Evolutionary conservation across 92 coral and sea anemone genomes (phyloP), one percentile per base, ranked within the genome.

Genomic region (Porites divaricata): DNA sequence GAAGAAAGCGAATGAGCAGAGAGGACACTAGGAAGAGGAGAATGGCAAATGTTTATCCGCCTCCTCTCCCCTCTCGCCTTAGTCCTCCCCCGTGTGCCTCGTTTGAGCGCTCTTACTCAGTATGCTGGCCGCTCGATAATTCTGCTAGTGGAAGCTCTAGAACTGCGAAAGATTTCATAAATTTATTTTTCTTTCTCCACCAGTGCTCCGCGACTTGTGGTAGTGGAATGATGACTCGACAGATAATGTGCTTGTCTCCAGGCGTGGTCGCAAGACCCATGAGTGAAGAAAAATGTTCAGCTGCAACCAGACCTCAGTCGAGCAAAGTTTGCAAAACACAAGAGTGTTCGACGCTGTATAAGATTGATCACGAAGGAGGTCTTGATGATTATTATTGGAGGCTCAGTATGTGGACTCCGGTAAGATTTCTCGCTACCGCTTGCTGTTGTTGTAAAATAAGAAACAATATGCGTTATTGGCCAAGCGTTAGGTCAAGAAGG

Each of bases 181-280:
- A 61, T 21, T 15, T 2, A 15, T 15, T 51, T 49, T 11, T 11
- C 13, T 68, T 48, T 61, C 54, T 49, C 61, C 57, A 63, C 25
- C 81, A 95, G 98, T 95, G 98, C 87, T 95, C 98, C 6, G 78
- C n/a, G 62, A 82, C 91, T 11, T 92, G 95, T 35, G 92, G 75
- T 71, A 79, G 64, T 22, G 95, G 95, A 53, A 26, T 74, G 22
- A 80, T 53, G 67, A 80, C 77, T 17, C 88, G 95, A 12, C 41
- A 77, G 61, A 88, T 92, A 17, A 45, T 75, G 57, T 92, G 95
- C 58, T 67, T 77, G 8, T 77, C 89, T 15, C 78, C 72, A 19
- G 79, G 68, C 16, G n/a, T 6, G 56, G 77, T 72, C 13, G 63
- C 78, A 2, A 62, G 15, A 13, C 26, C 41, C 10, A 57, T 82